A percentile compares a stretch with the other conserved stretches of the same genome.
Conservation (phyloP, 2,797 vertebrate genomes). For the Melopsittacus undulatus region DNA sequence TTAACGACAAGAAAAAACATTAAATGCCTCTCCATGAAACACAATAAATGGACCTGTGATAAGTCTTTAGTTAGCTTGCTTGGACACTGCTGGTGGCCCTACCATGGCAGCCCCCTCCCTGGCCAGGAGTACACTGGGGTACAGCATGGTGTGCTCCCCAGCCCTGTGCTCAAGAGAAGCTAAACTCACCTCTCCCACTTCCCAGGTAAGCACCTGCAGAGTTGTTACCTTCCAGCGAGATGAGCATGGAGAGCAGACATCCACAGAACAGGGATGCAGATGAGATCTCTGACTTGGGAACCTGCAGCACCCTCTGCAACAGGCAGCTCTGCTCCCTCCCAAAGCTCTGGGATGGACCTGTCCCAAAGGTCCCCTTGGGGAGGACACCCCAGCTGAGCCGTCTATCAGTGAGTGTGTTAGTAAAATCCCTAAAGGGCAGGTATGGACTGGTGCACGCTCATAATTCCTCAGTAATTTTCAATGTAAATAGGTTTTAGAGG, state of each 20-base stretch:
- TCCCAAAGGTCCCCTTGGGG: not conserved
- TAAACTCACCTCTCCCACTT: not conserved
- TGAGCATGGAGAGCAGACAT: not conserved
- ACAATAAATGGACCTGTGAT: no score
- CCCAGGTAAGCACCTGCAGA: accelerated
- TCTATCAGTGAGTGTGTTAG: not conserved
- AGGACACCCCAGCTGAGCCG: not conserved
- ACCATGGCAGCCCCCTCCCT: not conserved
- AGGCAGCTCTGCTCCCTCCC: not conserved
- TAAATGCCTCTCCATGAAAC: accelerated
- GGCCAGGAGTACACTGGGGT: not conserved
- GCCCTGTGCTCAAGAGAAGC: accelerated
- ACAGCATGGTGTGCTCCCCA: not conserved
- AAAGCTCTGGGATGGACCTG: not conserved
- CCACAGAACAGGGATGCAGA: not conserved
- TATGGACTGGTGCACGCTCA: not conserved
- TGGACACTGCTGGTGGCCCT: no score
- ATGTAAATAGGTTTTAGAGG: not conserved
- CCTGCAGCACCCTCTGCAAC: accelerated
- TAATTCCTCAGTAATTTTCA: not conserved
- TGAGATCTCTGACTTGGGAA: not conserved
- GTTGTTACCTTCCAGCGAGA: not conserved
- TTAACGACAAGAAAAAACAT: not conserved
- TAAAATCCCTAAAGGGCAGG: not conserved
- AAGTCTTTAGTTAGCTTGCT: not conserved